Evolutionary conservation across 2,797 vertebrate genomes (phyloP), one percentile per base, ranked within the genome.

Genomic region (Arremon aurantiirostris): DNA sequence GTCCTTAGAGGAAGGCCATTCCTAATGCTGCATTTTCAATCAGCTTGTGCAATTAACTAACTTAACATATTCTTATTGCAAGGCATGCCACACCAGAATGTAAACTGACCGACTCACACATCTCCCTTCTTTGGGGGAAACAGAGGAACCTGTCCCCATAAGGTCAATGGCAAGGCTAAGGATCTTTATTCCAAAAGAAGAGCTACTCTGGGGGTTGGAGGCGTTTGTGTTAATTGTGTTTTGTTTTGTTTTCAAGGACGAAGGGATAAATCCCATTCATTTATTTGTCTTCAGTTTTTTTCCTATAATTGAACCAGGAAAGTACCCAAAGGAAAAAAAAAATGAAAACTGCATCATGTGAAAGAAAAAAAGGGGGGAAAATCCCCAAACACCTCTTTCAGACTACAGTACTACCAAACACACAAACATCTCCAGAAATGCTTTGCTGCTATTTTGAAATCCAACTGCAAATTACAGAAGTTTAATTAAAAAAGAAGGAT

Each of bases 381-480:
- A 6, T 5, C 4, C 1, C 11, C 4, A 9, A 47, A 39, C 32
- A 59, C 10, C 47, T 64, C 50, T 83, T 75, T 79, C 21, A 56
- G 65, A 61, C 23, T 68, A 50, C 23, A 3, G 1, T 59, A 69
- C 16, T 81, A 76, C n/a, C 35, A 82, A 85, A 91, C 21, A 87
- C 37, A 70, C 10, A 83, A 80, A 39, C 53, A 68, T n/a, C 60
- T 83, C 69, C 41, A 80, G 71, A 90, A 87, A 91, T 24, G 44
- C 52, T 63, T 61, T 84, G 60, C 68, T 95, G 50, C 73, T 83
- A 41, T 44, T 66, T 34, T 92, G 86, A 95, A 94, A 95, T 86
- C 52, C 89, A 84, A 92, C 41, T 82, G 60, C 30, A 81, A 95
- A 91, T 71, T 63, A 86, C 44, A 22, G 66, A 56, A 44, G 23